These are phyloP conservation scores for Hippocampus guttulatus DNA, from an alignment of 2,113 vertebrate genomes.

Conservation along the genomic window DNA sequence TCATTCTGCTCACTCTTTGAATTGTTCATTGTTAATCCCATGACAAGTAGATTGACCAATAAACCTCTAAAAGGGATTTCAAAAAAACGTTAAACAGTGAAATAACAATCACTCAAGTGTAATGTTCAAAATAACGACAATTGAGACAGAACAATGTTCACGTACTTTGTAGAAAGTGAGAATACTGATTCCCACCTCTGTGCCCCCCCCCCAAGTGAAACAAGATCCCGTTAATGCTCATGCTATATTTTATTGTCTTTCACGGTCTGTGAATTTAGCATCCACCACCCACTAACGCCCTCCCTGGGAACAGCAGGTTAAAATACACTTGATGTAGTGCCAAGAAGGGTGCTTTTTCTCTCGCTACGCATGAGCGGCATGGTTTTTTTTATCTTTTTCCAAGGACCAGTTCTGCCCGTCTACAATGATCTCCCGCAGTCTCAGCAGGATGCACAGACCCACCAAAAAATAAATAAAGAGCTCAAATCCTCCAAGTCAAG, in stretches of 20 bases:
- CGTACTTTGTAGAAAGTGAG: conserved; percentile 6
- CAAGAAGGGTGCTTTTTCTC: conserved; percentile 42
- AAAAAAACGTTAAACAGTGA: neutral
- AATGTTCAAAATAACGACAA: conserved; percentile 31
- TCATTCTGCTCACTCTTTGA: too few relatives aligned
- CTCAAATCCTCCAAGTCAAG: conserved; percentile 27
- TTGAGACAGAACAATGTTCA: neutral
- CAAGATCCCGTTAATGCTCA: conserved; percentile 40
- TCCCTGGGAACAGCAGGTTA: conserved; percentile 54
- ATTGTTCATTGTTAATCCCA: too few relatives aligned
- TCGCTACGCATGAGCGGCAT: conserved; percentile 27
- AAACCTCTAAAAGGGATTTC: too few relatives aligned
- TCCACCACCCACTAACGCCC: conserved; percentile 37
- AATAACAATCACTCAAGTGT: neutral
- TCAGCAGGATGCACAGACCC: conserved; percentile 44
- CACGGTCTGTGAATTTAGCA: conserved; percentile 38
- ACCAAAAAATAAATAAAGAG: conserved; percentile 11
- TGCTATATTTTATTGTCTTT: conserved; percentile 52
- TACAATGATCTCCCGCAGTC: conserved; percentile 50
- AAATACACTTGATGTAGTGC: conserved; percentile 55
- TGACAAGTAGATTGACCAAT: too few relatives aligned
- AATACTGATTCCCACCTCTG: conserved; percentile 15
- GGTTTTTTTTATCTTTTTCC: conserved; percentile 49
- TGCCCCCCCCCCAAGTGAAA: conserved; percentile 21
- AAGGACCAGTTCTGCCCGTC: conserved; percentile 42